These are phyloP conservation scores for Ceratina japonica DNA, from an alignment of 1,140 invertebrate genomes.

Conservation along the genomic window DNA sequence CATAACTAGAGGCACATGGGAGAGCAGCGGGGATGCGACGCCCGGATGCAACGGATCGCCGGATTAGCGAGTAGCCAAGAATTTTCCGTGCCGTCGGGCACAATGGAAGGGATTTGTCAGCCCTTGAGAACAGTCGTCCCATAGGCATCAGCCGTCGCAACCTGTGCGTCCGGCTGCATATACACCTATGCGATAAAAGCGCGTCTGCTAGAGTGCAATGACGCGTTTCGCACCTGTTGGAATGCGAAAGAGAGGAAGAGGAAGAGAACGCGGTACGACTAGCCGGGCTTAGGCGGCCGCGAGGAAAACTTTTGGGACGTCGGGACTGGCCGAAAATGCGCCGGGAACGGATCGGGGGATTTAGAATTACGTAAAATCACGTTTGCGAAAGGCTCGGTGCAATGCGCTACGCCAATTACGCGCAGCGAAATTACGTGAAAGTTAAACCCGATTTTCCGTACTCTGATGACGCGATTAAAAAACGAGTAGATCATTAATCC, in stretches of 20 bases:
- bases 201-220: slow-evolving; percentile 53
- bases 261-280: slow-evolving; percentile 15
- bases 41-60: slow-evolving; percentile 45
- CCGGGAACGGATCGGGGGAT: slow-evolving; percentile 26
- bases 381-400: slow-evolving; percentile 49
- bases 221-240: slow-evolving; percentile 77
- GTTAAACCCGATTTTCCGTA: slow-evolving; percentile 35
- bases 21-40: slow-evolving; percentile 28
- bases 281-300: background rate
- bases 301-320: slow-evolving; percentile 54
- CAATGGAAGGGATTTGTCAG: slow-evolving; percentile 56
- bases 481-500: background rate
- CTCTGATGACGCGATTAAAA: background rate
- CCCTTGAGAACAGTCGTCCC: slow-evolving; percentile 13
- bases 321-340: slow-evolving; percentile 32
- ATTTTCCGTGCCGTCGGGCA: slow-evolving; percentile 57
- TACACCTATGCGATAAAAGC: slow-evolving; percentile 54
- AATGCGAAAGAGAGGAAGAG: slow-evolving; percentile 63
- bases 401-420: slow-evolving; percentile 43
- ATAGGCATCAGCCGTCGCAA: slow-evolving; percentile 39
- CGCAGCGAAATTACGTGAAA: slow-evolving; percentile 57
- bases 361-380: slow-evolving; percentile 32
- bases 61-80: slow-evolving; percentile 50
- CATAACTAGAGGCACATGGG: slow-evolving; percentile 6
- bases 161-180: slow-evolving; percentile 47